Evolutionary conservation across 2,113 vertebrate species (phyloP).

Genomic region (Vireo altiloquus): DNA sequence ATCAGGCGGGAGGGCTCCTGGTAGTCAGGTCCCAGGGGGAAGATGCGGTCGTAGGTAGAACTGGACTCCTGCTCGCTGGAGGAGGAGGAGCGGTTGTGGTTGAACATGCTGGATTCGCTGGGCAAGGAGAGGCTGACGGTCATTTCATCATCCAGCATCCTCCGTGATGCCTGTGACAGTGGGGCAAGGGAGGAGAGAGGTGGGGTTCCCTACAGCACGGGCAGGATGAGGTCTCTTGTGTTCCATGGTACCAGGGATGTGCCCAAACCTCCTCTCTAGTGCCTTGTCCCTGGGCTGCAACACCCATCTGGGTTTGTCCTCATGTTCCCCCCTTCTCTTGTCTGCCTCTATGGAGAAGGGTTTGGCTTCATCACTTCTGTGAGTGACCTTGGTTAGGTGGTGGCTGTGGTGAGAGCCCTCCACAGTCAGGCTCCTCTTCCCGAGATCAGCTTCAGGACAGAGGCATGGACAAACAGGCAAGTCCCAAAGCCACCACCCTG

Average conservation of each 20-base stretch:
- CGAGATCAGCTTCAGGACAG: not conserved
- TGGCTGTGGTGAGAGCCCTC: not conserved
- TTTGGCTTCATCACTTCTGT: not conserved
- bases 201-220: not conserved
- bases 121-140: constrained; percentile 90
- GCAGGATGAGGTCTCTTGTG: not conserved
- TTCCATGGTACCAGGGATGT: not conserved
- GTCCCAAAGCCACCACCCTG: not conserved
- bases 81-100: constrained; percentile 82
- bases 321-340: not conserved
- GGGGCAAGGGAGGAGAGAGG: not conserved
- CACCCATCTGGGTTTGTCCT: not conserved
- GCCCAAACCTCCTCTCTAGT: not conserved
- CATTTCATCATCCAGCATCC: constrained; percentile 92
- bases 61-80: constrained; percentile 86
- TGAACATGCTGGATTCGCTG: constrained; percentile 88
- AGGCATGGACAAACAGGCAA: not conserved
- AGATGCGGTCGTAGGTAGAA: constrained; percentile 94
- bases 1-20: constrained; percentile 92
- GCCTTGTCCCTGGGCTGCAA: not conserved
- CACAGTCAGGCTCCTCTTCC: not conserved
- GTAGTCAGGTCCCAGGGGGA: constrained; percentile 91
- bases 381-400: not conserved
- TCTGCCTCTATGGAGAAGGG: not conserved
- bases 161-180: constrained; percentile 83